Conservation (phyloP, 2,113 vertebrate genomes). For the Caracal caracal region DNA sequence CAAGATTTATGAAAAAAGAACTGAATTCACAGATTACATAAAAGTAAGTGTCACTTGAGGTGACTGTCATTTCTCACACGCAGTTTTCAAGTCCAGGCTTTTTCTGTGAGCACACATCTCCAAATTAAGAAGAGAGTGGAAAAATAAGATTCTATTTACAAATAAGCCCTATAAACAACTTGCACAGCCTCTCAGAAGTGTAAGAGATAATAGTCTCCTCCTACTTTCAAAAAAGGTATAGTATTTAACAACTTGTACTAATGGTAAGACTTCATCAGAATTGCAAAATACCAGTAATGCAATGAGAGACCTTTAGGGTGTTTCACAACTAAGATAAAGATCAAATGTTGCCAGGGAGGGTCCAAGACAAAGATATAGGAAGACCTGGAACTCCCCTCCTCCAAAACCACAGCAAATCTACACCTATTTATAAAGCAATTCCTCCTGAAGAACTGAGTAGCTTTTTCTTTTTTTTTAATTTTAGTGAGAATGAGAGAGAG, state of each 20-base stretch:
- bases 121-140: background rate
- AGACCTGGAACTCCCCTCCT: background rate
- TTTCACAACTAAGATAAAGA: slow-evolving; percentile 37
- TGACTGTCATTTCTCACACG: background rate
- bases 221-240: background rate
- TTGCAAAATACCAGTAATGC: background rate
- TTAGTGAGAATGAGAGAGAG: too few relatives aligned
- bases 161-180: slow-evolving; percentile 32
- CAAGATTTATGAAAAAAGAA: slow-evolving; percentile 39
- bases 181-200: background rate
- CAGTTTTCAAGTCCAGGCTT: slow-evolving; percentile 13
- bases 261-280: slow-evolving; percentile 30
- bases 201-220: background rate
- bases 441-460: too few relatives aligned
- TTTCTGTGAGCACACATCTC: background rate
- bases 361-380: background rate
- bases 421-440: too few relatives aligned
- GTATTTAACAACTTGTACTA: slow-evolving; percentile 41
- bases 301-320: background rate
- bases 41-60: background rate
- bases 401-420: too few relatives aligned
- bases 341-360: background rate
- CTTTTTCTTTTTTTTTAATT: too few relatives aligned
- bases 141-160: slow-evolving; percentile 45
- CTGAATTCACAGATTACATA: background rate